Evolutionary conservation across 2,797 vertebrate species (phyloP).

Genomic region (Tiaroga cobitis): DNA sequence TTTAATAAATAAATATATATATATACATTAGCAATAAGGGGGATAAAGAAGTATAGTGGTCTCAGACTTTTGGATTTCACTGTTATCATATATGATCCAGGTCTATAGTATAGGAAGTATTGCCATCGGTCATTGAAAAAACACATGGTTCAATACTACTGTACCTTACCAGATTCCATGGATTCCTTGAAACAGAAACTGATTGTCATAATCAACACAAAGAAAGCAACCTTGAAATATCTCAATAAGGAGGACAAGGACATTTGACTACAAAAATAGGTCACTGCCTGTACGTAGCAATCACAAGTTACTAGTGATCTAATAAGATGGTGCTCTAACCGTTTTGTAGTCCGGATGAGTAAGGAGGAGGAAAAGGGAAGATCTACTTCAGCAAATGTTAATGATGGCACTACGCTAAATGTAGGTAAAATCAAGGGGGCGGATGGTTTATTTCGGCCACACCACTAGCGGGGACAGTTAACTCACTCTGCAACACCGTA

Average conservation of each 20-base stretch:
- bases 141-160: background rate
- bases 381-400: constrained; percentile 4
- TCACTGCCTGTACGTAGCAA: background rate
- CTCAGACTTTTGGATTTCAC: no score
- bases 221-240: constrained; percentile 15
- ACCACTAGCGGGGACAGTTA: constrained; percentile 1
- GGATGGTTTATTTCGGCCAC: background rate
- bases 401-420: background rate
- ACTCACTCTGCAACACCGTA: constrained; percentile 98
- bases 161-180: constrained; percentile 17
- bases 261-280: constrained; percentile 9
- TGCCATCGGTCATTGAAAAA: background rate
- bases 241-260: constrained; percentile 22
- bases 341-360: no score
- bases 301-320: background rate
- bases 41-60: background rate
- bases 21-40: background rate
- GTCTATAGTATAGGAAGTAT: background rate
- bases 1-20: background rate
- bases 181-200: constrained; percentile 8
- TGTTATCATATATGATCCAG: background rate
- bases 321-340: background rate
- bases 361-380: constrained; percentile 13
- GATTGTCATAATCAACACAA: constrained; percentile 7
- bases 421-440: background rate